Conservation (phyloP, 2,797 vertebrate genomes). For the Adelosebastes latens region DNA sequence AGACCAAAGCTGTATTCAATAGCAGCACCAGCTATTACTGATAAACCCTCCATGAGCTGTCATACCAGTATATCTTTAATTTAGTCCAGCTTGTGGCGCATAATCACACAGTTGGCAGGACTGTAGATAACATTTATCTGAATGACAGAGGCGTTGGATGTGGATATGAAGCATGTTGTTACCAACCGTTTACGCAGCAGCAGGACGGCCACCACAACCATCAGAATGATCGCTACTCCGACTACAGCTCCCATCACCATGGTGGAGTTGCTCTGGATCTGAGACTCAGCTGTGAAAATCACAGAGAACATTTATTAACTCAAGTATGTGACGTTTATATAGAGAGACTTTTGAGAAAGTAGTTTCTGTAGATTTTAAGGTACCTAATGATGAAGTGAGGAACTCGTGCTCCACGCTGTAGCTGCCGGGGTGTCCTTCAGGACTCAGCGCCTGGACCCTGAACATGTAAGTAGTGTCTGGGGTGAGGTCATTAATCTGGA, state of each 20-base stretch:
- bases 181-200: constrained; percentile 86
- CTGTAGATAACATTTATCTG: constrained; percentile 60
- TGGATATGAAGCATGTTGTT: constrained; percentile 1
- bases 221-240: constrained; percentile 77
- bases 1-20: constrained; percentile 50
- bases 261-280: constrained; percentile 79
- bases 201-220: constrained; percentile 80
- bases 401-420: constrained; percentile 91
- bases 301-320: constrained; percentile 19
- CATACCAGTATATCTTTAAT: constrained; percentile 33
- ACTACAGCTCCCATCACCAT: constrained; percentile 83
- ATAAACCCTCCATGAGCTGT: constrained; percentile 55
- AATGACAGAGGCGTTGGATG: constrained; percentile 44
- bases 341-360: not conserved
- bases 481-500: constrained; percentile 87
- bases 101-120: constrained; percentile 61
- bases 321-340: not conserved
- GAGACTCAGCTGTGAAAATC: constrained; percentile 72
- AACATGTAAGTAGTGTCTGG: constrained; percentile 91
- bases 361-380: not conserved
- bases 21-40: constrained; percentile 53
- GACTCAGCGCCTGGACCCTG: constrained; percentile 89
- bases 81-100: constrained; percentile 29
- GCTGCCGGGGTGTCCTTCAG: constrained; percentile 86
- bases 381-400: constrained; percentile 85